These are phyloP conservation scores for Amblyornis subalaris DNA, from an alignment of 2,113 vertebrate species.

Conservation along the genomic window DNA sequence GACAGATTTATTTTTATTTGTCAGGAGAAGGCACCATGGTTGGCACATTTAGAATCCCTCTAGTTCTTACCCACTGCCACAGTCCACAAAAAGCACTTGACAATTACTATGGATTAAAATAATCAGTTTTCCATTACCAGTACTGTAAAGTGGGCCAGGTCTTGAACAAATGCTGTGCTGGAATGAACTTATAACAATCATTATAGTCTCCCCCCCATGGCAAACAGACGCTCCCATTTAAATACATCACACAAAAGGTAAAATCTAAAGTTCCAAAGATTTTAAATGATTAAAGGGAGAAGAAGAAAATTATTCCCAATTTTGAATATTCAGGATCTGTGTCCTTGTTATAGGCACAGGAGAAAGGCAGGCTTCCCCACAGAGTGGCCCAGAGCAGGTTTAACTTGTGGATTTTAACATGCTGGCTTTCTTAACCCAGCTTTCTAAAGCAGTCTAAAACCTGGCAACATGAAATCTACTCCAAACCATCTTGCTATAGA, in stretches of 20 bases:
- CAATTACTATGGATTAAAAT: neutral
- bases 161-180: neutral
- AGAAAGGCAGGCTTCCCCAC: neutral
- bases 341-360: neutral
- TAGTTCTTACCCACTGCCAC: neutral
- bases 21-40: neutral
- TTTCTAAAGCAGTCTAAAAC: neutral
- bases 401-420: neutral
- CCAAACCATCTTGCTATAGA: neutral
- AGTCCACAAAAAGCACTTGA: neutral
- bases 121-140: neutral
- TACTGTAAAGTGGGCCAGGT: neutral
- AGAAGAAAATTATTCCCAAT: neutral
- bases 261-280: neutral
- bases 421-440: neutral
- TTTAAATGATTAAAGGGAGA: neutral
- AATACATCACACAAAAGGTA: neutral
- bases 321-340: neutral
- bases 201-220: neutral
- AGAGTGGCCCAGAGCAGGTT: neutral
- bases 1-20: neutral
- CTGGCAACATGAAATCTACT: neutral
- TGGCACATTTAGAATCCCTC: neutral
- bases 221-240: neutral
- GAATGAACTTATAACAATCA: neutral